Evolutionary conservation across 1,140 invertebrate genomes (phyloP), one percentile per base, ranked within the genome.

Genomic region (Lerema accius): DNA sequence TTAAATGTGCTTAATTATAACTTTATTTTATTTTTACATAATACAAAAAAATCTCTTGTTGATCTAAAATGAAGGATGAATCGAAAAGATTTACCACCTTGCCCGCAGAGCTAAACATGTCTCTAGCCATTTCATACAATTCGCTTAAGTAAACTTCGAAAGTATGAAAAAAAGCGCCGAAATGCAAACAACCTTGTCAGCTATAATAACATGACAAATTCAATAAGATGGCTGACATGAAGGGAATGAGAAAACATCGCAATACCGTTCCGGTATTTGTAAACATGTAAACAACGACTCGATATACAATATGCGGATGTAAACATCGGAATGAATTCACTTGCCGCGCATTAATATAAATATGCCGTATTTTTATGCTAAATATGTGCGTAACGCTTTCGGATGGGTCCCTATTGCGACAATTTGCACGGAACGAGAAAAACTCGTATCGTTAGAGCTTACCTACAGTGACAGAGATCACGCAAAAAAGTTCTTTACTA

Each of bases 211-310:
- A 37, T 56, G 23, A 56, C 23, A 43, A 15, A 28, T 56, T 56
- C 40, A 42, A 56, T 56, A 39, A 26, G 19, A 32, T 10, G 13
- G 16, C 13, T 56, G 16, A 40, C 10, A 19, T 45, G 42, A 43
- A 28, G 23, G 39, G 10, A 56, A 43, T 28, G 23, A 10, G 28
- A 56, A 40, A 56, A 43, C 7, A 28, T 48, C 45, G 45, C 26
- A 28, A 28, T 48, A 48, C 45, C 19, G 6, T 16, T 32, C 19
- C 23, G 11, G 26, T 19, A 51, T 37, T 56, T 26, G 39, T 28
- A 56, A 32, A 56, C 39, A 43, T 42, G 51, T 42, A 42, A 42
- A 55, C 37, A 55, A n/a, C 16, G 39, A 43, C 14, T 56, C 19
- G 40, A 42, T 28, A 56, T 56, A 13, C 23, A 15, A 14, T 11